Base-by-base conservation (phyloP, 2,113 vertebrate genomes). In the Porphyrio hochstetteri region DNA sequence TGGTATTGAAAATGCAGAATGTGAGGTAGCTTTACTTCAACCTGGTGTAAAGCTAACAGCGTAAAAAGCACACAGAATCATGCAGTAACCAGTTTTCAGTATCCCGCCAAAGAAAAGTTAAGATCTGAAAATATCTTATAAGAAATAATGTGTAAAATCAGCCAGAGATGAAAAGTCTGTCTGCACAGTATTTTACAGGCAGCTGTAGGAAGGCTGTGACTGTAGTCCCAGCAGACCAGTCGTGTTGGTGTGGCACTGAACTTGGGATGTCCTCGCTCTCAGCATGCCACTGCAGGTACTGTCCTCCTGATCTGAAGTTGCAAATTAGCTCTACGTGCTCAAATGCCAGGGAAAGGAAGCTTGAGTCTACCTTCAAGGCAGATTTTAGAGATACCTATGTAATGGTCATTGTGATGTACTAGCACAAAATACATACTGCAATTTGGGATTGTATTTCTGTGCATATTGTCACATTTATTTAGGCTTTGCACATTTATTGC, bases 211-310 rank as follows among this genome's bases (percentile, higher is more conserved):
- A 36, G 29, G 11, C 42, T 35, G 2, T 81, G 52, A 17, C 64
- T 38, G 1, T 27, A 27, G 19, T 35, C 7, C 35, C 52, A 57
- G 65, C 12, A 75, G n/a, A n/a, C 44, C 44, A 16, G 7, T 24
- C 0, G 0, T 4, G 1, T 29, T 65, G 23, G 21, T 24, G n/a
- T 70, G 48, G 9, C 48, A 11, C 25, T 68, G 77, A 67, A 24
- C 28, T 75, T 0, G 0, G 29, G 25, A 9, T 60, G 57, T 46
- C 48, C 23, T 71, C 52, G 14, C 18, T 8, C 28, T 35, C 7
- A 7, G 2, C 21, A 11, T 28, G 23, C 16, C 7, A 9, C 24
- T 70, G 16, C 29, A 50, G 28, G 23, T 27, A 4, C 11, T 31
- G 23, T 33, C 13, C 13, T 35, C 31, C n/a, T 56, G 9, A 6